Evolutionary conservation across 2,113 vertebrate genomes (phyloP).

Genomic region (Apus apus): DNA sequence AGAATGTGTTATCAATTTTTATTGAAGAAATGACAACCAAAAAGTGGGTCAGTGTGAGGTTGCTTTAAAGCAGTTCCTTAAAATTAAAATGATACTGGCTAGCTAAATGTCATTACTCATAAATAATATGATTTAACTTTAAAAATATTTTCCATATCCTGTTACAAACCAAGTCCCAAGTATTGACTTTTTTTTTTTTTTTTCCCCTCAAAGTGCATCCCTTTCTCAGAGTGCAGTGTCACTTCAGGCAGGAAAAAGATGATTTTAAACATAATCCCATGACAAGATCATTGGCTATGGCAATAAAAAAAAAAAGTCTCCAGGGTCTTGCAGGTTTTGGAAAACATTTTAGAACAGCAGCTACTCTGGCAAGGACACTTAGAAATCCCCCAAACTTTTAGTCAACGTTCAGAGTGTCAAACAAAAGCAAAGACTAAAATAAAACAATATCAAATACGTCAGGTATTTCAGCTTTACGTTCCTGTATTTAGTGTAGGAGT

Average conservation of each 20-base stretch:
- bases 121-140: constrained; percentile 3
- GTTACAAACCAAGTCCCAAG: not conserved
- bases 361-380: not conserved
- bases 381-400: not conserved
- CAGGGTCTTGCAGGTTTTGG: not conserved
- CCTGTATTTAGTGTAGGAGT: not conserved
- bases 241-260: not conserved
- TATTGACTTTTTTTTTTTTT: not conserved
- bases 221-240: not conserved
- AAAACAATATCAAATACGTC: not conserved
- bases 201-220: rapidly evolving
- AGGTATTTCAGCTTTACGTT: not conserved
- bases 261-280: not conserved
- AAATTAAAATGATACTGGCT: not conserved
- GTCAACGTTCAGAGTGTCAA: not conserved
- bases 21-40: not conserved
- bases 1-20: not conserved
- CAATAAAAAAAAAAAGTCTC: not conserved
- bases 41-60: not conserved
- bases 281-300: not conserved
- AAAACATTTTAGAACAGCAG: not conserved
- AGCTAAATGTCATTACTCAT: not conserved
- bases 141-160: not conserved
- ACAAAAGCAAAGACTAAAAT: not conserved
- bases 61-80: not conserved